These are phyloP conservation scores for Loris lydekkerianus DNA, from an alignment of 2,797 vertebrate species.

Conservation along the genomic window DNA sequence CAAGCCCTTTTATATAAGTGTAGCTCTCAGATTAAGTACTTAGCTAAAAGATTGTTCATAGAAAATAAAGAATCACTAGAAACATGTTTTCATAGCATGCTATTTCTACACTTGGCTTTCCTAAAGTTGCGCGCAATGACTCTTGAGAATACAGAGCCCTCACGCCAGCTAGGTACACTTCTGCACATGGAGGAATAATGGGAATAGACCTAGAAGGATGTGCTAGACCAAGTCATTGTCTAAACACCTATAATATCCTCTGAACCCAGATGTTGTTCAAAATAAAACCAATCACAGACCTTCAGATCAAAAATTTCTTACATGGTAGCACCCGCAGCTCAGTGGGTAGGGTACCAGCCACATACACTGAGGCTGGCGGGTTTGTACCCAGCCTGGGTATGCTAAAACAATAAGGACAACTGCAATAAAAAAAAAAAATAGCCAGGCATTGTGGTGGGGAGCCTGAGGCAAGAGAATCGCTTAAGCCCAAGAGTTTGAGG, in stretches of 20 bases:
- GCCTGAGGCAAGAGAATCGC: too few species aligned
- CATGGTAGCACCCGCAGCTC: neutral
- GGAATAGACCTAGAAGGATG: neutral
- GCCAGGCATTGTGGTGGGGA: too few species aligned
- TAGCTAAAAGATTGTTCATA: neutral
- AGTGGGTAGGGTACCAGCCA: too few species aligned
- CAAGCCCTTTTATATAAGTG: neutral
- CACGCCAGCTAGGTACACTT: too few species aligned
- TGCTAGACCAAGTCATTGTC: neutral
- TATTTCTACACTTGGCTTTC: neutral
- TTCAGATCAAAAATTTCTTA: neutral
- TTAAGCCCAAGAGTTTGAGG: too few species aligned
- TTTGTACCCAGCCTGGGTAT: too few species aligned
- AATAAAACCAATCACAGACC: neutral
- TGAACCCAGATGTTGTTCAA: conserved; percentile 3
- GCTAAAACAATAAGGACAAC: too few species aligned
- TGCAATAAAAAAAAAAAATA: too few species aligned
- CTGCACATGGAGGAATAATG: neutral
- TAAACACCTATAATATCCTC: neutral
- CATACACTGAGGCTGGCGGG: too few species aligned
- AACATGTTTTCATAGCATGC: neutral
- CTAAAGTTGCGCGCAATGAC: neutral
- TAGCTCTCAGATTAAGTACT: neutral
- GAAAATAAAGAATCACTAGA: conserved; percentile 18
- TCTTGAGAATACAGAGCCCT: neutral